A percentile compares a stretch with the other conserved stretches of the same genome.
Conservation (phyloP, 2,888 invertebrate genomes). For the Magallana nippona region DNA sequence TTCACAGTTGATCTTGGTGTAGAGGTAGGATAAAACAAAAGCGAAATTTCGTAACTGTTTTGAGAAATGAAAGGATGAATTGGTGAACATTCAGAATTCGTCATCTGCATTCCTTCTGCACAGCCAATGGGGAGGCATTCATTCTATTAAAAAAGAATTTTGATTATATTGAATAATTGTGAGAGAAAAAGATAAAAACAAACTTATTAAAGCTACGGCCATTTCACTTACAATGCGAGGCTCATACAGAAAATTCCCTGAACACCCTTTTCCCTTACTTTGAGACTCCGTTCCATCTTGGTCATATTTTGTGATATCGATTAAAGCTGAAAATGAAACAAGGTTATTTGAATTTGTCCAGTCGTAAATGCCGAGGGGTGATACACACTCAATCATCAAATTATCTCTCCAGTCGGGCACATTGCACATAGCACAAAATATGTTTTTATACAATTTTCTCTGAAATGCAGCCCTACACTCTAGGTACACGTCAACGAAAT, state of each 20-base stretch:
- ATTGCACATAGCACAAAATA: constrained; percentile 13
- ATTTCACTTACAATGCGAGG: not conserved
- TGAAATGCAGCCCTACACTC: not conserved
- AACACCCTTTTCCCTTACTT: not conserved
- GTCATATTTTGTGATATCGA: not conserved
- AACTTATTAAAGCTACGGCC: not conserved
- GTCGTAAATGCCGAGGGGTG: not conserved
- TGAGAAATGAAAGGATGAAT: not conserved
- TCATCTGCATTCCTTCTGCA: constrained; percentile 6
- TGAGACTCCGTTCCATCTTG: not conserved
- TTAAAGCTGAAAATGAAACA: not conserved
- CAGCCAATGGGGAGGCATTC: constrained; percentile 1
- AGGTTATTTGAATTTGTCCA: not conserved
- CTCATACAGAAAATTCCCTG: not conserved
- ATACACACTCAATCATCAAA: not conserved
- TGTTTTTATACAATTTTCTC: not conserved
- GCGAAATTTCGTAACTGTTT: not conserved
- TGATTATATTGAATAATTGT: no score
- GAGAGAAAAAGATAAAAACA: no score
- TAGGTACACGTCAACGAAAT: not conserved
- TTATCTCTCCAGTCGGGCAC: not conserved
- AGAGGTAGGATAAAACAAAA: not conserved
- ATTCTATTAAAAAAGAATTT: not conserved
- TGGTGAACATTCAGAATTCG: not conserved
- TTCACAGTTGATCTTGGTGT: not conserved